Evolutionary conservation across 2,888 invertebrate genomes (phyloP), one percentile per base, ranked within the genome.

Genomic region (Cheilosia impressa): DNA sequence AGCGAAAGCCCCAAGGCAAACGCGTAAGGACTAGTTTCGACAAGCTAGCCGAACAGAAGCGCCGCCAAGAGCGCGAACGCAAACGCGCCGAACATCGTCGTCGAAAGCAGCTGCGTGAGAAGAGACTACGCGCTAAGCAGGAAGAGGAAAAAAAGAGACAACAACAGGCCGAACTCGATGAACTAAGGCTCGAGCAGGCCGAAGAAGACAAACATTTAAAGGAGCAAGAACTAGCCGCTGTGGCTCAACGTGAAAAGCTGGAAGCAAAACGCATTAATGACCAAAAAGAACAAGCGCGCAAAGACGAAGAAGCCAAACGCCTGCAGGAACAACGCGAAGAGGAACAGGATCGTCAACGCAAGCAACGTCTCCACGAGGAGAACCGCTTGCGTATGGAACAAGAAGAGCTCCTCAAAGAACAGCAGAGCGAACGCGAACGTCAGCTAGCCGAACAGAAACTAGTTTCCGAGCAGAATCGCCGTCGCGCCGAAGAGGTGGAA

Each of bases 391-490:
- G 87, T 0, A 88, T 91, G 47, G 91, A 91, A 69, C 88, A 90
- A 43, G 90, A 90, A 58, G 87, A 89, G 62, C 88, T 83, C 3
- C 47, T 90, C 5, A 88, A 88, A 24, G 87, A 89, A 68, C 89
- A 89, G 17, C 89, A 90, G 65, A 87, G 83, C 5, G 91, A 91
- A 47, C 89, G 90, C 45, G 90, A 91, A 71, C 89, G 89, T 1
- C 82, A 87, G 15, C 71, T 90, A 15, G 90, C 90, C 60, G 90
- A 90, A 10, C 89, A 89, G 17, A 91, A 91, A 87, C 89, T 89
- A 6, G 89, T 90, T 4, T 88, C 91, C 17, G 89, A 90, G 50
- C 89, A 88, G 55, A 88, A 90, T 15, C 88, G 90, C 15, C 89
- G 89, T 31, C 89, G 85, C 7, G 71, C 89, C 3, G 89, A 90